These are phyloP conservation scores for Lordiphosa fenestrarum DNA, from an alignment of 2,888 invertebrate species.

Conservation along the genomic window DNA sequence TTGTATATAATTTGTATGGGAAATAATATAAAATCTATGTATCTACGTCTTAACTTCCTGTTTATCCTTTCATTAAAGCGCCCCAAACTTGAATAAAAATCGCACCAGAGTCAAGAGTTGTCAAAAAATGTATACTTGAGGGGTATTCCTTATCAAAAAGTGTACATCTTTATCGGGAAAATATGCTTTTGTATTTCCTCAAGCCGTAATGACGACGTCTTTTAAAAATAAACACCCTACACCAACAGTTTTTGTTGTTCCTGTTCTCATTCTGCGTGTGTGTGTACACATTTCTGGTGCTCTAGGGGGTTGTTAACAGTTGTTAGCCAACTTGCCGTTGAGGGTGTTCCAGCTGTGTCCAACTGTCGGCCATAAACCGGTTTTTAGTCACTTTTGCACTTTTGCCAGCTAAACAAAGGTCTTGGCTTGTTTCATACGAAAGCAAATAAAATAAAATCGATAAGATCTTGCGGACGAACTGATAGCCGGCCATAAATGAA, in stretches of 20 bases:
- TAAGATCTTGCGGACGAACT: conserved; percentile 12
- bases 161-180: too few species aligned
- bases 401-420: conserved; percentile 7
- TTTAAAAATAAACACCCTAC: neutral
- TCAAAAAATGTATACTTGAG: too few species aligned
- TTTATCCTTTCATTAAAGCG: too few species aligned
- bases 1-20: too few species aligned
- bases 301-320: conserved; percentile 10
- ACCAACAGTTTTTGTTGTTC: conserved; percentile 1
- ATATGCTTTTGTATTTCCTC: too few species aligned
- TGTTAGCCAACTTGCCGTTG: neutral
- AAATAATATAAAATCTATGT: too few species aligned
- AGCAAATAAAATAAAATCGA: conserved; percentile 6
- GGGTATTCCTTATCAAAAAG: too few species aligned
- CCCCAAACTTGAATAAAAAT: too few species aligned
- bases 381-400: conserved; percentile 32
- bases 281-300: conserved; percentile 3
- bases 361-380: conserved; percentile 43
- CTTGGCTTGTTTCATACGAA: conserved; percentile 4
- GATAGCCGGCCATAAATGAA: conserved; percentile 26
- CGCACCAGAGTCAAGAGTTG: too few species aligned
- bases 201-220: neutral
- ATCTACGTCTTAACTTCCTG: too few species aligned
- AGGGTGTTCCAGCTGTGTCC: conserved; percentile 7
- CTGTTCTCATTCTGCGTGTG: conserved; percentile 24